These are phyloP conservation scores for Camelus bactrianus DNA, from an alignment of 2,113 vertebrate genomes.

Conservation along the genomic window DNA sequence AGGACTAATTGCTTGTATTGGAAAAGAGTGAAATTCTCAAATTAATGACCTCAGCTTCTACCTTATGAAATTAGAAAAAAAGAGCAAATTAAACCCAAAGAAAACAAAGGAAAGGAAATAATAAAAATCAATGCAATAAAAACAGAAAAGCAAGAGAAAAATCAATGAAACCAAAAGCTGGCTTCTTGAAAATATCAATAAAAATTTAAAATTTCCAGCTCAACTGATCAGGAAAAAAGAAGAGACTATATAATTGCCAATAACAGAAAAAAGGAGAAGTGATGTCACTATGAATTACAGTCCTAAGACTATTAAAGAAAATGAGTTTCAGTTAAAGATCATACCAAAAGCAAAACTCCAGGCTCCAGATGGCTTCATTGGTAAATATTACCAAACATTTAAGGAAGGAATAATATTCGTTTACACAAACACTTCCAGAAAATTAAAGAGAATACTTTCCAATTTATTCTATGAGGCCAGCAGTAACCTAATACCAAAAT, in stretches of 20 bases:
- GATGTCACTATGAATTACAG: background rate
- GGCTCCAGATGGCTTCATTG: background rate
- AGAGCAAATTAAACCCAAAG: background rate
- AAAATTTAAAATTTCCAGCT: background rate
- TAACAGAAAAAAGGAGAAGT: conserved; percentile 14
- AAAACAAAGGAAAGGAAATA: conserved; percentile 22
- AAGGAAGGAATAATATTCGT: background rate
- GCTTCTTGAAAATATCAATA: background rate
- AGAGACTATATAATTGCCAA: background rate
- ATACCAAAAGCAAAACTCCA: background rate
- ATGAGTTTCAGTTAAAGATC: background rate
- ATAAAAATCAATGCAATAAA: conserved; percentile 32
- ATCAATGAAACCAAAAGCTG: background rate
- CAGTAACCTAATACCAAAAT: background rate
- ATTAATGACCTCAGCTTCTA: conserved; percentile 25
- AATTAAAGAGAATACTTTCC: conserved; percentile 35
- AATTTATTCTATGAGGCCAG: background rate
- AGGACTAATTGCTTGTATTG: background rate
- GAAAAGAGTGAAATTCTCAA: conserved; percentile 42
- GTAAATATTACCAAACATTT: conserved; percentile 14
- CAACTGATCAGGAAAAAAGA: background rate
- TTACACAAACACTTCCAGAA: conserved; percentile 13
- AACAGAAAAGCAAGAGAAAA: conserved; percentile 43
- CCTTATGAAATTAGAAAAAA: conserved; percentile 41
- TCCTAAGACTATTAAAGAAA: conserved; percentile 6